Base-by-base conservation (phyloP, 2,888 invertebrate genomes). In the Machimus rusticus region DNA sequence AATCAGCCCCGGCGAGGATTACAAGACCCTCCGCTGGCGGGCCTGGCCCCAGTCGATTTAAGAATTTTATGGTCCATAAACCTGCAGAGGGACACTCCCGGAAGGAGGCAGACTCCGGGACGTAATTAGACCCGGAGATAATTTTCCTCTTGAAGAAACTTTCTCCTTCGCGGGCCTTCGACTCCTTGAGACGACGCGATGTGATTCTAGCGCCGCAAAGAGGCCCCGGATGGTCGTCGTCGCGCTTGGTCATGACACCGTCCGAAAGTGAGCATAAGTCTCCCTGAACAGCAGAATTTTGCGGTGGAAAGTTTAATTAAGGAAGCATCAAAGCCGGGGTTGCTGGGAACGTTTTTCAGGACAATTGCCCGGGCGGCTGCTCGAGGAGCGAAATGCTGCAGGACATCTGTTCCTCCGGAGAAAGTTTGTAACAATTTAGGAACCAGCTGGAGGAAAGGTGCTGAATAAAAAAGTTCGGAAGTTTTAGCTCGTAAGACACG, bases 301-400 rank as follows among this genome's bases (percentile, higher is more conserved):
- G 37, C 37, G 34, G 76, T 76, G 34, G 76, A 76, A 76, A 76
- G 76, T 76, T 76, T 76, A 76, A 76, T 76, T 76, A 76, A 76
- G 16, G 66, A 28, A 39, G 19, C 16, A 4, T 37, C 76, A 31
- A 66, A 23, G 66, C 28, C 3, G 28, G 66, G 66, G 66, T 6
- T 66, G 66, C 12, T 66, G 66, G 23, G 66, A 28, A 66, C 23
- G 28, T 66, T 66, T 19, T 28, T 66, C 66, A 12, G 66, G 66
- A 57, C 57, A 57, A 57, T 57, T 57, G n/a, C 57, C 8, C 57
- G 57, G 57, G 12, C 14, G 28, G 28, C 28, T 66, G 3, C 12
- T 66, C 66, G 6, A 19, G 8, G 51, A 51, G 1, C n/a, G 19
- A n/a, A 51, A 28, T 23, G 12, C 66, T 66, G 19, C 9, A 66